Evolutionary conservation across 2,797 vertebrate genomes (phyloP).

Genomic region (Pangasius larnaudii): DNA sequence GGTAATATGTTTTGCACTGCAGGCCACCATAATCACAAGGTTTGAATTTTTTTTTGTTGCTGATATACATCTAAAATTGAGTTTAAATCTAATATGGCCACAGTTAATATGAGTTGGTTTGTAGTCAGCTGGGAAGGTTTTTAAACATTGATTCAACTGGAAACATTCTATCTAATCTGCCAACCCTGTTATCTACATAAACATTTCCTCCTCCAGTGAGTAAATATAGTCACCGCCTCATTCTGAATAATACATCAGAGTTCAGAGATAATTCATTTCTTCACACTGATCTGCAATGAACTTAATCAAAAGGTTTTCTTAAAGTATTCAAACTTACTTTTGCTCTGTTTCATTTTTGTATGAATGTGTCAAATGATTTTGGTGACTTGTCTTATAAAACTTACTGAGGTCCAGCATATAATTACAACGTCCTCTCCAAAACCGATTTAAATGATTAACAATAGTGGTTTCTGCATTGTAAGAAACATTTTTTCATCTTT

Average conservation of each 20-base stretch:
- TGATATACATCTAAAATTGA: background rate
- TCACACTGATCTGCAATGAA: background rate
- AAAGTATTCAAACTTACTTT: background rate
- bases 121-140: background rate
- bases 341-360: background rate
- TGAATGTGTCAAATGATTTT: background rate
- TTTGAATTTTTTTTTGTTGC: background rate
- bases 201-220: background rate
- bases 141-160: conserved; percentile 12
- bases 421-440: background rate
- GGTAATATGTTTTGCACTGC: background rate
- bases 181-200: conserved; percentile 10
- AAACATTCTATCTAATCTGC: background rate
- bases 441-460: background rate
- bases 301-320: background rate
- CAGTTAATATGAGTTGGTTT: background rate
- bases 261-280: background rate
- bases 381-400: background rate
- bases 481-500: background rate
- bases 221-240: conserved; percentile 6
- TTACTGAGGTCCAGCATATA: background rate
- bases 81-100: background rate
- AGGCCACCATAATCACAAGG: background rate
- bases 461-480: background rate
- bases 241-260: conserved; percentile 13